A percentile compares a stretch with the other conserved stretches of the same genome.
Conservation (phyloP, 2,797 vertebrate species). For the Mallotus villosus region DNA sequence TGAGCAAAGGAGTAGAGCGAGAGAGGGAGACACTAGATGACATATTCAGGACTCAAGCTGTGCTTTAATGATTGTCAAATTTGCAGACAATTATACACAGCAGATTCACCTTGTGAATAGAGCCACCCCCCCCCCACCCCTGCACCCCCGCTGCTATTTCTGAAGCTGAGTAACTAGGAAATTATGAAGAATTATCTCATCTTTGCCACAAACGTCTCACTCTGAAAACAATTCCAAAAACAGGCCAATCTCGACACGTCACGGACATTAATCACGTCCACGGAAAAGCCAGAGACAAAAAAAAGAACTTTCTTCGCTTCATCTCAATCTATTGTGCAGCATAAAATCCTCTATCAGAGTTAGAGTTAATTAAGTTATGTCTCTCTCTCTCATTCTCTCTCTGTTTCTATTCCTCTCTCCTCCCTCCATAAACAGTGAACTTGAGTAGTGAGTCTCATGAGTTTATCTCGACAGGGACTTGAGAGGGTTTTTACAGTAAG, state of each 20-base stretch:
- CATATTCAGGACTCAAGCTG: constrained; percentile 20
- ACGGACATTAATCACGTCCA: constrained; percentile 5
- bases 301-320: neutral
- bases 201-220: constrained; percentile 47
- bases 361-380: constrained; percentile 31
- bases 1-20: constrained; percentile 14
- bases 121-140: constrained; percentile 32
- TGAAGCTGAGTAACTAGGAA: constrained; percentile 10
- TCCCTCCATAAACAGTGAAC: constrained; percentile 24
- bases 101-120: constrained; percentile 48
- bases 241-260: neutral
- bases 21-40: constrained; percentile 7
- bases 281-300: neutral
- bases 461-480: neutral
- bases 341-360: neutral
- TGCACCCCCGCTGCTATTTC: neutral
- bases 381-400: constrained; percentile 7
- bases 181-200: constrained; percentile 39
- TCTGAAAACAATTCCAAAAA: constrained; percentile 29
- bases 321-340: neutral
- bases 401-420: neutral
- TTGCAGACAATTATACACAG: constrained; percentile 53
- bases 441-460: neutral
- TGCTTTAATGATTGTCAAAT: constrained; percentile 56
- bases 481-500: neutral